A percentile compares a stretch with the other conserved stretches of the same genome.
Evolutionary conservation across 2,113 vertebrate genomes (phyloP).

Genomic region (Taxidea taxus): DNA sequence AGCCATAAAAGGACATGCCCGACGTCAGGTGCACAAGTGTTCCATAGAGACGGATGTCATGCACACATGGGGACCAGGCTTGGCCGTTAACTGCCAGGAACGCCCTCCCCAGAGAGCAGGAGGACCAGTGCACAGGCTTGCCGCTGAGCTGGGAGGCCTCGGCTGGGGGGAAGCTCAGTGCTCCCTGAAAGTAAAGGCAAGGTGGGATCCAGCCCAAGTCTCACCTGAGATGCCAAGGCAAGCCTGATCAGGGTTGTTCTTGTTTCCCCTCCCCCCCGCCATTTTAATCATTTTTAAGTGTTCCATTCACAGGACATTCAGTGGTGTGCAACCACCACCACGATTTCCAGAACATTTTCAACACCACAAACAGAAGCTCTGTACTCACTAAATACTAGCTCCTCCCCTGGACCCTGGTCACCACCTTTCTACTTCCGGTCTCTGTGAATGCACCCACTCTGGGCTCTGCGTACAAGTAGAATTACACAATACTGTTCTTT

Average conservation of each 20-base stretch:
- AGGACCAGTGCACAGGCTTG: too few species aligned
- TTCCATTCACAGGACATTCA: background rate
- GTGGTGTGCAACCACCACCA: background rate
- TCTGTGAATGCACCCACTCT: background rate
- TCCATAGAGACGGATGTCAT: background rate
- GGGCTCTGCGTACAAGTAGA: background rate
- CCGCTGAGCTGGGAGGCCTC: background rate
- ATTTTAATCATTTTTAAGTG: background rate
- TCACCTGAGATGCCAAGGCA: background rate
- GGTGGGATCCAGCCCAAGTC: accelerated
- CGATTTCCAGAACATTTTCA: background rate
- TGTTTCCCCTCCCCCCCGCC: background rate
- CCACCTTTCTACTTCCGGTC: background rate
- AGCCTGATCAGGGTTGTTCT: background rate
- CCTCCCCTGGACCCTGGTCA: background rate
- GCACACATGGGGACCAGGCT: accelerated
- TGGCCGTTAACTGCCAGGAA: background rate
- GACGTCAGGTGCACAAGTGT: background rate
- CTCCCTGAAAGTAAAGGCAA: background rate
- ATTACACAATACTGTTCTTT: accelerated
- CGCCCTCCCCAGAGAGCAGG: accelerated
- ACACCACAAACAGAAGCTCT: background rate
- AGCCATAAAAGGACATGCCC: conserved; percentile 53
- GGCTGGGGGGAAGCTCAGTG: accelerated
- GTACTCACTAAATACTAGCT: background rate